These are phyloP conservation scores for Calidris pugnax DNA, from an alignment of 2,113 vertebrate species.

Conservation along the genomic window DNA sequence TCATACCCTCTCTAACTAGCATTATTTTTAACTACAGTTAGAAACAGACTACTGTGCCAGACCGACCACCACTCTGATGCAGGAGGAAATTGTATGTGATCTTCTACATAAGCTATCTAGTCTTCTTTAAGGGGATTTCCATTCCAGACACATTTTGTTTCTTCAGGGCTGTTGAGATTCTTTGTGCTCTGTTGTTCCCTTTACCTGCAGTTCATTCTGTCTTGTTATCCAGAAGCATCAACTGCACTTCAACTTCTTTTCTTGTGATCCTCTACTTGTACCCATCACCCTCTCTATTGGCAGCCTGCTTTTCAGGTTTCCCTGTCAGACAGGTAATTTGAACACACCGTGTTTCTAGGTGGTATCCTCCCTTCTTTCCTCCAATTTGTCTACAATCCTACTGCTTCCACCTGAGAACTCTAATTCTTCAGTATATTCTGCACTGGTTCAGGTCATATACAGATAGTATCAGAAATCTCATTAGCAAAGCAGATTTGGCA, in stretches of 20 bases:
- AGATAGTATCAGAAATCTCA: constrained; percentile 6
- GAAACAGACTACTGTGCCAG: neutral
- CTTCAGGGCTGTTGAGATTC: neutral
- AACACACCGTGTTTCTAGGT: neutral
- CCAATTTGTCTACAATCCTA: neutral
- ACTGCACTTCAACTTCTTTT: neutral
- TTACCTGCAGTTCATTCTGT: neutral
- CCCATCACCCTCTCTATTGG: neutral
- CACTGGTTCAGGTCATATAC: neutral
- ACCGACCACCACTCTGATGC: rapidly evolving
- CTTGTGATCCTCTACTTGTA: neutral
- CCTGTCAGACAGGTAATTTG: neutral
- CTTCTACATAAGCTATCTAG: neutral
- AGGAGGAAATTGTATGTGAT: neutral
- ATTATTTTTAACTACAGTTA: neutral
- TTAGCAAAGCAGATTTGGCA: neutral
- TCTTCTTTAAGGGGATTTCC: neutral
- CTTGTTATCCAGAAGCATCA: neutral
- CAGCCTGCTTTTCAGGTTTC: neutral
- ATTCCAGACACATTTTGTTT: neutral
- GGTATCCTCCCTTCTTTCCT: neutral
- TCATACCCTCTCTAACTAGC: neutral
- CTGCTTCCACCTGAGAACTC: neutral
- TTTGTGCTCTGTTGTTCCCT: neutral
- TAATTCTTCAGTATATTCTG: neutral